These are phyloP conservation scores for Entomobrya proxima DNA, from an alignment of 2,888 invertebrate genomes.

Conservation along the genomic window DNA sequence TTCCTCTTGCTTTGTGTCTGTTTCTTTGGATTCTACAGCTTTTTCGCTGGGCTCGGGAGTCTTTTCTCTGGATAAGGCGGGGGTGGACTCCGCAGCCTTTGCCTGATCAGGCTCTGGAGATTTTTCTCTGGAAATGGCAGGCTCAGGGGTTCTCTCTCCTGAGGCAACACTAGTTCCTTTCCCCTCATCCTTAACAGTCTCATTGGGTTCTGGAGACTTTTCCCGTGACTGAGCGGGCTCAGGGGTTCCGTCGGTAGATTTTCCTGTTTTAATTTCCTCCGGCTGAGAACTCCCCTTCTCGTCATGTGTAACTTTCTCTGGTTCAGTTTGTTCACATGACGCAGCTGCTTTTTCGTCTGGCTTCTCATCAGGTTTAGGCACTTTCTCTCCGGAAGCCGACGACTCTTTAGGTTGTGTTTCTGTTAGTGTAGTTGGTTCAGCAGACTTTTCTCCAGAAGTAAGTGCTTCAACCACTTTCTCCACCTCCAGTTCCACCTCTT, in stretches of 20 bases:
- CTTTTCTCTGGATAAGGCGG: slow-evolving; percentile 32
- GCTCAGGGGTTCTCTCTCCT: slow-evolving; percentile 32
- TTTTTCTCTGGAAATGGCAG: slow-evolving; percentile 27
- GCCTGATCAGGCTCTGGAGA: slow-evolving; percentile 43
- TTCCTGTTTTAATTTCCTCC: neutral
- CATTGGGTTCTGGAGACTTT: slow-evolving; percentile 39
- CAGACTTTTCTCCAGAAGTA: too few species aligned
- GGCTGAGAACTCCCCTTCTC: slow-evolving; percentile 26
- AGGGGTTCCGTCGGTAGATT: neutral
- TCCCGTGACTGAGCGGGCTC: slow-evolving; percentile 19
- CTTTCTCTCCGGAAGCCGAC: neutral
- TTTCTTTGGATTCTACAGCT: neutral
- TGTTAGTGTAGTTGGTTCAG: too few species aligned
- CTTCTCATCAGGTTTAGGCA: neutral
- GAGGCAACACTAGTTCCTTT: neutral
- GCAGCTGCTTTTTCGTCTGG: neutral
- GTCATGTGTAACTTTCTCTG: neutral
- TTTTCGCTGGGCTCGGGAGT: slow-evolving; percentile 45
- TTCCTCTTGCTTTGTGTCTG: neutral
- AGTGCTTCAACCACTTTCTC: too few species aligned
- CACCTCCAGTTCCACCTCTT: too few species aligned
- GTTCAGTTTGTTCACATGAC: slow-evolving; percentile 11
- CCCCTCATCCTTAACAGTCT: neutral
- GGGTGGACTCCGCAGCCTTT: neutral
- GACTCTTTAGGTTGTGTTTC: neutral